Evolutionary conservation across 1,140 invertebrate genomes (phyloP), one percentile per base, ranked within the genome.

Genomic region (Caenorhabditis briggsae): DNA sequence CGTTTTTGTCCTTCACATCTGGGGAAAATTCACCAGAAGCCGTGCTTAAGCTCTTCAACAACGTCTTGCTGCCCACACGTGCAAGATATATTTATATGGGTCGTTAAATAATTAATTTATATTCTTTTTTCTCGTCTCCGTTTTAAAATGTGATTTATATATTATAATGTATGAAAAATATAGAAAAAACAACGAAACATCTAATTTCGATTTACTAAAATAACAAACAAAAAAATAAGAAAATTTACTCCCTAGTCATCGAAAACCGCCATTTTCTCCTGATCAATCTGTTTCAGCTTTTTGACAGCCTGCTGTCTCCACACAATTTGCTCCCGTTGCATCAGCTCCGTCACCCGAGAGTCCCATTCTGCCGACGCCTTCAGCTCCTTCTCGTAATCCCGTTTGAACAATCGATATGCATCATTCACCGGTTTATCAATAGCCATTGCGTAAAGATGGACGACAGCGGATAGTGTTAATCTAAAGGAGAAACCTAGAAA

Each of bases 1-100:
- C 65, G 98, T 99, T 43, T 99, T 99, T 93, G 97, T 99, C 96
- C 94, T 99, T 88, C 98, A 99, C 94, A 99, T 99, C 92, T 99
- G 98, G 98, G 98, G 98, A 93, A 99, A 99, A 95, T 99, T 98
- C 94, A 99, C 96, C 65, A 84, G 89, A 64, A 87, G 58, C 58
- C 87, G 86, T 41, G 86, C 82, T 16, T 87, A 78, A 87, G 46
- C 43, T 0, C 16, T 78, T 48, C n/a, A 2, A 7, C 9, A 50
- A 14, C 50, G 3, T 61, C 59, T 12, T 25, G 33, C 33, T 8
- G 11, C 5, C 59, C 20, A 61, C 59, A 25, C 59, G 59, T 61
- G 33, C 33, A 33, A 33, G 33, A 33, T 33, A n/a, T 23, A 46
- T 70, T 33, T 12, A 70, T 78, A 78, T 78, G 70, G 70, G 70